These are phyloP conservation scores for Sceliomorpha sp. DNA, from an alignment of 2,888 invertebrate genomes.

Conservation along the genomic window DNA sequence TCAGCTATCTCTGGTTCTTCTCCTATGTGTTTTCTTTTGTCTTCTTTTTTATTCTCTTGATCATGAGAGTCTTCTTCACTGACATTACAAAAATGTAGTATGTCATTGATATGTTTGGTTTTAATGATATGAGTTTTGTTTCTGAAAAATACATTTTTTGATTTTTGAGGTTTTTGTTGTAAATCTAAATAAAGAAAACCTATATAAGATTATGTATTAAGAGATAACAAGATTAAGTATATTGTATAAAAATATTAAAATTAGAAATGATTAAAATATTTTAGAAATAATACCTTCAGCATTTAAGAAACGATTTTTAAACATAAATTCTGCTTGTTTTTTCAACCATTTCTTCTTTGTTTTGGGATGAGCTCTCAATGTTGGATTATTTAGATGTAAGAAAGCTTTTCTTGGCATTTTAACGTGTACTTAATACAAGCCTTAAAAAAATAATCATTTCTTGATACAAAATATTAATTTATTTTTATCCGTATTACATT, in stretches of 20 bases:
- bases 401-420: background rate
- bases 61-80: background rate
- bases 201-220: background rate
- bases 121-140: background rate
- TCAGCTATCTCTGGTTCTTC: too few species aligned
- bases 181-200: too few species aligned
- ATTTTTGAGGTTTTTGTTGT: too few species aligned
- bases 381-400: background rate
- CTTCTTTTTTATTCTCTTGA: background rate
- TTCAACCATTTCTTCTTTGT: slow-evolving; percentile 2
- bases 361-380: slow-evolving; percentile 1
- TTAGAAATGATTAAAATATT: background rate
- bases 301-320: background rate
- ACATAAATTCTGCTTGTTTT: background rate
- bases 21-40: background rate
- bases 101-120: background rate
- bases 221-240: background rate
- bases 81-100: background rate
- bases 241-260: background rate
- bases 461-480: too few species aligned
- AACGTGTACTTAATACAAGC: too few species aligned
- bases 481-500: too few species aligned
- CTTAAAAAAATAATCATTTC: too few species aligned
- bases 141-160: background rate
- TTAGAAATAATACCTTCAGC: background rate